Evolutionary conservation across 2,797 vertebrate species (phyloP), one percentile per base, ranked within the genome.

Genomic region (Rhyacichthys aspro): DNA sequence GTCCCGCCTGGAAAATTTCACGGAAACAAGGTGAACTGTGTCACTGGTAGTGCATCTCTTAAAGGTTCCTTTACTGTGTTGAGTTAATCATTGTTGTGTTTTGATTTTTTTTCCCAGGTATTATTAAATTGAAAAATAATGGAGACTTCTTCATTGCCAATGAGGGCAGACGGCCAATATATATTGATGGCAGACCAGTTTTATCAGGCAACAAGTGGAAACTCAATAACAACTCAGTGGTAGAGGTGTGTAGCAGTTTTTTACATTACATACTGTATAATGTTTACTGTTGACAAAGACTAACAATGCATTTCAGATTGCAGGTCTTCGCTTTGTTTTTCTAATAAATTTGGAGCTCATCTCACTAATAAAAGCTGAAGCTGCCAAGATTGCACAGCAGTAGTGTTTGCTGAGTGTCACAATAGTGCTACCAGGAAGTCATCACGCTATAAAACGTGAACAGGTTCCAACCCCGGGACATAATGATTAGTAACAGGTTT

Each of bases 281-380:
- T n/a, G 7, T 12, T 41, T 12, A n/a, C 7, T n/a, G 23, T 12
- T 11, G 12, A 14, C 37, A 39, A 11, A 17, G 2, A 19, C 43
- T 44, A 44, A 10, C 16, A 11, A 3, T 18, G 1, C 17, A 38
- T 5, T 63, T 56, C 77, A 98, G 96, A 98, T 98, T 9, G 95
- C 96, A 81, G 95, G 96, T 59, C 94, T 98, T 57, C 94, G 96
- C 52, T 98, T 98, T 12, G 96, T 98, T 72, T 98, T 98, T 86
- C 92, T 98, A 59, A 98, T 98, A 86, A 98, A 98, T 88, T 93
- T 97, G 87, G 96, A 98, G 70, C 94, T 98, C 63, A 98, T 98
- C 34, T 93, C 96, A 6, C 93, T 98, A 50, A 98, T 98, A 83
- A 95, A 96, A 92, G 96, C 96, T 0, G 96, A 98, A 86, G 95